Base-by-base conservation (phyloP, 2,113 vertebrate species). In the Calypte anna region DNA sequence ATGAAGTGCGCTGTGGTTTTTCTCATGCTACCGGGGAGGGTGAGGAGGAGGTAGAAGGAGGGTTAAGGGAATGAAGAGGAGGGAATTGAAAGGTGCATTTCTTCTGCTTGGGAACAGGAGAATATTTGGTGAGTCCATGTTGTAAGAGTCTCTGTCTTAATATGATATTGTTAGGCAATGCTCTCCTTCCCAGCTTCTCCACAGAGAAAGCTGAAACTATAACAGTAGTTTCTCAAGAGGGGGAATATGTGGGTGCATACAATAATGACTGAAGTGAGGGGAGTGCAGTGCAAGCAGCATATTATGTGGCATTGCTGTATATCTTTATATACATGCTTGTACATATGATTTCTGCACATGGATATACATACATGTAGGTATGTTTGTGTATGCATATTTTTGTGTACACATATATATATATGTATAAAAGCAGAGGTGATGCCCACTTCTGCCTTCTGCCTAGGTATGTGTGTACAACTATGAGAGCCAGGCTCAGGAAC, bases 401-500 rank as follows among this genome's bases (percentile, higher is more conserved):
- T 48, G 21, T 48, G 46, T 8, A 9, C 12, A 15, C 46, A 12
- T 53, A 10, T 44, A 30, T 30, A 33, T 25, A 6, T 46, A 24
- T 16, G 21, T 12, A 38, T 51, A 31, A 67, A 67, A 81, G 24
- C 2, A 57, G 59, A 51, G 43, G 28, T 53, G 59, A 11, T 84
- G 53, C 18, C 21, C 1, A 1, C 23, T 82, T 74, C 44, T 46
- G 59, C 30, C 67, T 59, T 74, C n/a, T 50, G 13, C 38, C 31
- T 21, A 28, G 31, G 33, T 55, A 58, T 1, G 8, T 22, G 21
- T 17, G 4, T 14, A 1, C 14, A 24, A 23, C 1, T 3, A 51
- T 31, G 44, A 51, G 48, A 86, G 13, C 19, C 0, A 1, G 36
- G 27, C 50, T 64, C 4, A 19, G 62, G 59, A 30, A 54, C 25